These are phyloP conservation scores for Plebejus melissa DNA, from an alignment of 2,888 invertebrate genomes.

Conservation along the genomic window DNA sequence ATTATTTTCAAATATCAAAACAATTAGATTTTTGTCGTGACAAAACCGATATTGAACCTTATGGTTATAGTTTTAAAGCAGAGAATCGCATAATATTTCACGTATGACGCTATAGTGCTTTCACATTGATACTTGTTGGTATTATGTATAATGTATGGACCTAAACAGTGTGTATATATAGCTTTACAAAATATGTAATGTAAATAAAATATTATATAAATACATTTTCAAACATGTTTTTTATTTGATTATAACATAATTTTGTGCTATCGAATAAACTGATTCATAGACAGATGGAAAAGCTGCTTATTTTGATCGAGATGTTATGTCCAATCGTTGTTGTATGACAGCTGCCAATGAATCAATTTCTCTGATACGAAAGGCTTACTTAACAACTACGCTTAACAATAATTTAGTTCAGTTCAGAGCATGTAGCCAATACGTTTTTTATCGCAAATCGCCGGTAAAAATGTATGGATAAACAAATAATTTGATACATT, in stretches of 20 bases:
- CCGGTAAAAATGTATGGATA: too few species aligned
- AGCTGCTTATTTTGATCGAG: too few species aligned
- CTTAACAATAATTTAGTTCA: too few species aligned
- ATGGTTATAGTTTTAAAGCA: neutral
- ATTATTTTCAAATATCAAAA: neutral
- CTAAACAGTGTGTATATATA: constrained; percentile 68
- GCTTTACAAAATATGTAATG: constrained; percentile 50
- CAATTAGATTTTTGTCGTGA: neutral
- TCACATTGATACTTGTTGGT: constrained; percentile 13
- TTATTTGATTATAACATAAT: neutral
- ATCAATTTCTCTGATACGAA: too few species aligned
- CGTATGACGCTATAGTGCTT: neutral
- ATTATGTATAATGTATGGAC: constrained; percentile 50
- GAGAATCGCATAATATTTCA: constrained; percentile 13
- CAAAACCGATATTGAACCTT: neutral
- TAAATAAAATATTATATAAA: constrained; percentile 39
- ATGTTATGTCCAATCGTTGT: too few species aligned
- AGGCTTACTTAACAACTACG: too few species aligned
- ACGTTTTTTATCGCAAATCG: too few species aligned
- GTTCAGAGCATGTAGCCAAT: too few species aligned
- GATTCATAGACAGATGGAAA: too few species aligned
- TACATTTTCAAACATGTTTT: constrained; percentile 34
- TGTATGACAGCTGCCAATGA: too few species aligned
- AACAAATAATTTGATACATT: too few species aligned
- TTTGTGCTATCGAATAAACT: too few species aligned